Base-by-base conservation (phyloP, 2,113 vertebrate genomes). In the Neolamprologus falcicula region DNA sequence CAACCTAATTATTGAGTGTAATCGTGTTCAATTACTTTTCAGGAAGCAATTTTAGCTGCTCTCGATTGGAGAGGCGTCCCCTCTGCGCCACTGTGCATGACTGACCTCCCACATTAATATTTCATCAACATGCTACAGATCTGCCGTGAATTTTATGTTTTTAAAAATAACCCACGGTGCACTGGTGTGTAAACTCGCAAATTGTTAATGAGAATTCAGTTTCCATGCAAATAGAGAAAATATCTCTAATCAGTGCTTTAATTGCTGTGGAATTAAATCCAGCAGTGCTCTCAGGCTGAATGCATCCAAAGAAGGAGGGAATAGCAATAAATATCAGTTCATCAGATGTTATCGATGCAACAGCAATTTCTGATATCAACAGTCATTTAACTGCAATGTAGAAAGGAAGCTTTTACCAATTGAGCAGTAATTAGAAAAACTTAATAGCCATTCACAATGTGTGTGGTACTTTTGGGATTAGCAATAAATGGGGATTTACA, bases 21-120 rank as follows among this genome's bases (percentile, higher is more conserved):
- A 80, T 91, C 26, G 71, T 82, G 45, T 73, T 16, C 80, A 87
- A 86, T 89, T 28, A 82, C 55, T 85, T 40, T 85, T 90, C 80
- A 68, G 26, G 57, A 50, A 59, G 57, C 35, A 33, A 79, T 84
- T 76, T 83, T 35, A 84, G 52, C 35, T 80, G 82, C 35, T 50
- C 21, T 84, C 50, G 63, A 76, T 79, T 57, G n/a, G 13, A 35
- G 84, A 59, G 40, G n/a, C 14, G 9, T 28, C 84, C 31, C 5
- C 50, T 81, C n/a, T 37, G 37, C 19, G 9, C n/a, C 82, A 42
- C 42, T 80, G 19, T 61, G 82, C 47, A 80, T 68, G 26, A 55
- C 45, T 61, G 37, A 28, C 79, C 35, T 78, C n/a, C 47, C 12
- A 52, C 71, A 83, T 86, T 80, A 24, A 42, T 54, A 26, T 85